Evolutionary conservation across 2,113 vertebrate genomes (phyloP).

Genomic region (Vanacampus margaritifer): DNA sequence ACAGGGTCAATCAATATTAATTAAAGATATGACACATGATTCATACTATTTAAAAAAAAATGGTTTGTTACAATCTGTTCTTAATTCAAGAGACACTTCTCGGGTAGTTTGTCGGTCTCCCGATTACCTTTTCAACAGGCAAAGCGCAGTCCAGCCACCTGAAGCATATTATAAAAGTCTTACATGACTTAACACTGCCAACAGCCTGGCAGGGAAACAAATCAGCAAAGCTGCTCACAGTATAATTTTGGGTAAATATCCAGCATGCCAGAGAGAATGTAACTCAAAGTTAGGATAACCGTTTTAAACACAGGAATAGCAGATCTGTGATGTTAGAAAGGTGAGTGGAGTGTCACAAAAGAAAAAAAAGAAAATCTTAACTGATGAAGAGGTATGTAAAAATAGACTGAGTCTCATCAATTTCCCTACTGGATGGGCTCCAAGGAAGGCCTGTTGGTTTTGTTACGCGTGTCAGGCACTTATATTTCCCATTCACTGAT

Average conservation of each 20-base stretch:
- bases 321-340: neutral
- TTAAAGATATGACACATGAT: neutral
- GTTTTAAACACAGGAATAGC: neutral
- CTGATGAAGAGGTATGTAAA: conserved; percentile 58
- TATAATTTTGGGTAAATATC: neutral
- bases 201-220: neutral
- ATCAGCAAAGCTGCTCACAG: neutral
- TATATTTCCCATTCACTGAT: conserved; percentile 34
- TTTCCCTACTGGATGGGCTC: conserved; percentile 67
- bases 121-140: conserved; percentile 22
- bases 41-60: too few relatives aligned
- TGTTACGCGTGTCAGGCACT: conserved; percentile 62
- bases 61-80: conserved; percentile 1
- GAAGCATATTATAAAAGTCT: neutral
- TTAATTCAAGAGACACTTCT: conserved; percentile 8
- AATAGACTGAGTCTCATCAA: conserved; percentile 63
- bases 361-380: conserved; percentile 25
- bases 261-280: neutral
- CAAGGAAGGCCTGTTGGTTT: conserved; percentile 71
- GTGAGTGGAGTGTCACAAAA: conserved; percentile 28
- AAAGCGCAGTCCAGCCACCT: conserved; percentile 5
- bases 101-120: neutral
- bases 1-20: neutral
- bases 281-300: conserved; percentile 1
- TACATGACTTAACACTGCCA: neutral